phyloP scores from a whole-genome alignment of 1,140 invertebrate species.

The Saccostrea glomerata region DNA sequence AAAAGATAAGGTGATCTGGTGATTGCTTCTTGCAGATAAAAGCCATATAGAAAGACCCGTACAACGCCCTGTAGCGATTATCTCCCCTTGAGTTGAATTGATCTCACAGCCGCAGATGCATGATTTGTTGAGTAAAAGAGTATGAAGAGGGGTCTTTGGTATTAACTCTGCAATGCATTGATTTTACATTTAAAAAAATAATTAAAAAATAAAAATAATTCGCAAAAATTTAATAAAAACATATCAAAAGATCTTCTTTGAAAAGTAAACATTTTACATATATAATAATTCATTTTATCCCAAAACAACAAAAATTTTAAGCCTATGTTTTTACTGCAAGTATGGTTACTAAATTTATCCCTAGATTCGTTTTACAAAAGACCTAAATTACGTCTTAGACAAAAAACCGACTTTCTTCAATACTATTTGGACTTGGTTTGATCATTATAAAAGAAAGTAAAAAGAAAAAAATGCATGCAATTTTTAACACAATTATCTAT shows the following conservation, averaged over 20 bases:
- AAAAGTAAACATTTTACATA: too few relatives aligned
- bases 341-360: too few relatives aligned
- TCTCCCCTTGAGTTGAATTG: constrained; percentile 58
- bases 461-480: too few relatives aligned
- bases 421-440: too few relatives aligned
- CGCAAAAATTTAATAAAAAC: not conserved
- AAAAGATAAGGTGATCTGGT: constrained; percentile 65
- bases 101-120: constrained; percentile 69
- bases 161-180: constrained; percentile 62
- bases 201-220: not conserved
- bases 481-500: too few relatives aligned
- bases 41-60: constrained; percentile 67
- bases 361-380: too few relatives aligned
- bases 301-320: too few relatives aligned
- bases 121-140: constrained; percentile 53
- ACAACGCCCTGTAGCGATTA: constrained; percentile 72
- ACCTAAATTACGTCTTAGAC: too few relatives aligned
- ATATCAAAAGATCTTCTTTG: not conserved
- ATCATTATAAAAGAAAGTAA: too few relatives aligned
- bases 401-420: too few relatives aligned
- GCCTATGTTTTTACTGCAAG: too few relatives aligned
- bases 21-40: constrained; percentile 55
- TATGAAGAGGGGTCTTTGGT: constrained; percentile 67
- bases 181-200: not conserved
- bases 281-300: too few relatives aligned